Conservation (phyloP, 2,888 invertebrate species). For the Dasypogon diadema region DNA sequence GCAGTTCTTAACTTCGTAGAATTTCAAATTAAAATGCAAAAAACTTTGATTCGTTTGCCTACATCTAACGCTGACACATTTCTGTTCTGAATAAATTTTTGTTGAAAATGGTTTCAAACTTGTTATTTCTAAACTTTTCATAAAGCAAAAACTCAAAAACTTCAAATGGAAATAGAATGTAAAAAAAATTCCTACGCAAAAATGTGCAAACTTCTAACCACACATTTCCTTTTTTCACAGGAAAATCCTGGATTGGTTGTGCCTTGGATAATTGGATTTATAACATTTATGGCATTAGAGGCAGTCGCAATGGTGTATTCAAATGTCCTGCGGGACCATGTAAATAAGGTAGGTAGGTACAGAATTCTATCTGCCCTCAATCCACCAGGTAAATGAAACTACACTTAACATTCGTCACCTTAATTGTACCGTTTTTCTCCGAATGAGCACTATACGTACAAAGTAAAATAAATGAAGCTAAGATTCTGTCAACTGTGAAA, state of each 20-base stretch:
- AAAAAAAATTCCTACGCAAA: background rate
- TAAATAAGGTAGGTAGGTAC: constrained; percentile 76
- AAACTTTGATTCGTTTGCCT: too few relatives aligned
- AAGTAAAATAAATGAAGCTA: background rate
- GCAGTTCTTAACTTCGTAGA: too few relatives aligned
- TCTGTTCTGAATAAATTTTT: too few relatives aligned
- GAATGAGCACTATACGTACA: too few relatives aligned
- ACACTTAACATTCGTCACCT: constrained; percentile 39
- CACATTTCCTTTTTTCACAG: constrained; percentile 67
- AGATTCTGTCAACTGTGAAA: constrained; percentile 7
- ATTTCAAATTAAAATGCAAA: too few relatives aligned
- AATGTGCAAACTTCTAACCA: background rate
- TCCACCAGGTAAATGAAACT: constrained; percentile 5
- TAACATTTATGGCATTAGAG: constrained; percentile 84
- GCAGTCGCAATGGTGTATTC: constrained; percentile 86
- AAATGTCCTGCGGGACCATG: constrained; percentile 84
- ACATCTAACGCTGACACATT: too few relatives aligned
- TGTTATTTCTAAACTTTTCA: too few relatives aligned
- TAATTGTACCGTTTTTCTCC: background rate
- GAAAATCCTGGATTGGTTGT: constrained; percentile 81
- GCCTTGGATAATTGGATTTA: constrained; percentile 84
- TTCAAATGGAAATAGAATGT: too few relatives aligned
- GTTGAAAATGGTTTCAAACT: too few relatives aligned
- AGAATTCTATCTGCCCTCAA: constrained; percentile 2
- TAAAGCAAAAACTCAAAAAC: too few relatives aligned